Percentiles rank a stretch among this genome's conserved stretches.
phyloP scores from a whole-genome alignment of 2,113 vertebrate species.

The Phainopepla nitens region DNA sequence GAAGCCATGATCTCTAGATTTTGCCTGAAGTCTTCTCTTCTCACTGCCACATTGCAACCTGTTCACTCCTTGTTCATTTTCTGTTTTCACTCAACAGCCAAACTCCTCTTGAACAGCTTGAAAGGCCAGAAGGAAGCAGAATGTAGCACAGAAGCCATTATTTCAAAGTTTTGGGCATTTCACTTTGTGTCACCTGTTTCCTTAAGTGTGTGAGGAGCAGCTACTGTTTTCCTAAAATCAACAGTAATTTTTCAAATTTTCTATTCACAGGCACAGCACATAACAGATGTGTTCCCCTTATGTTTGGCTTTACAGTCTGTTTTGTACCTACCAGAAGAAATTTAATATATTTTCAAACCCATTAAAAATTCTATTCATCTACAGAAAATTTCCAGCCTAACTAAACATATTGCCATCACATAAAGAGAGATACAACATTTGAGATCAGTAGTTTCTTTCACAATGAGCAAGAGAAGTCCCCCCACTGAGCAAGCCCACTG shows the following conservation, averaged over 20 bases:
- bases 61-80: neutral
- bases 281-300: neutral
- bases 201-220: neutral
- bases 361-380: neutral
- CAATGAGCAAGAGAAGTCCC: neutral
- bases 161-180: neutral
- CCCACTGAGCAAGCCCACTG: neutral
- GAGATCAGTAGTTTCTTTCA: neutral
- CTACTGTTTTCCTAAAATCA: neutral
- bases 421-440: neutral
- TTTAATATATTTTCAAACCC: neutral
- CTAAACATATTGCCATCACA: neutral
- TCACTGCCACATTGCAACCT: neutral
- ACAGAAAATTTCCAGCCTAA: neutral
- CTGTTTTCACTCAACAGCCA: neutral
- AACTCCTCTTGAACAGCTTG: neutral
- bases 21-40: neutral
- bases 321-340: neutral
- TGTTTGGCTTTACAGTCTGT: neutral
- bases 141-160: neutral
- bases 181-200: neutral
- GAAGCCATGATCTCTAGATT: neutral
- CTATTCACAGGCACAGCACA: rapidly evolving
- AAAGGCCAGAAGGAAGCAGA: neutral
- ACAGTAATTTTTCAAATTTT: neutral